A percentile compares a stretch with the other conserved stretches of the same genome.
phyloP scores from a whole-genome alignment of 2,888 invertebrate species.

The Ochropleura leucogaster region DNA sequence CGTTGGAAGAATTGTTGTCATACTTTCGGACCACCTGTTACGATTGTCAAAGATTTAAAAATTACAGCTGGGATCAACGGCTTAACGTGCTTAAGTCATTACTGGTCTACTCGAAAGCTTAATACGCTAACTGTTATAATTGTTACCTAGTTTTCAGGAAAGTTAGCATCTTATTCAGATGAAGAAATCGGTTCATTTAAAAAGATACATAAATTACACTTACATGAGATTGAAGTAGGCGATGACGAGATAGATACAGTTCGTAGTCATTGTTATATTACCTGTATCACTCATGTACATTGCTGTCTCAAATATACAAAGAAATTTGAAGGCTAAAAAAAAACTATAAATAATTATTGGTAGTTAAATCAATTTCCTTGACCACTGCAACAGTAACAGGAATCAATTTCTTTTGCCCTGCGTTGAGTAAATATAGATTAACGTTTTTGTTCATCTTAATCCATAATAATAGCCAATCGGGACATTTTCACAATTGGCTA shows the following conservation, averaged over 20 bases:
- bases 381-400: slow-evolving; percentile 11
- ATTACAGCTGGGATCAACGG: too few relatives aligned
- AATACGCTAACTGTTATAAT: neutral
- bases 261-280: neutral
- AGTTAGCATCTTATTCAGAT: neutral
- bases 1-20: too few relatives aligned
- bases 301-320: neutral
- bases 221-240: neutral
- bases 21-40: too few relatives aligned
- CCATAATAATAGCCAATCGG: slow-evolving; percentile 34
- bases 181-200: too few relatives aligned
- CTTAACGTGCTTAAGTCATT: neutral
- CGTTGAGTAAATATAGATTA: slow-evolving; percentile 51
- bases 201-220: too few relatives aligned
- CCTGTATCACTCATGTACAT: neutral
- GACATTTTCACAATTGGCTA: slow-evolving; percentile 55
- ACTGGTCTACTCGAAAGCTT: neutral
- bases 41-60: too few relatives aligned
- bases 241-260: neutral
- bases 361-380: neutral
- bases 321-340: neutral
- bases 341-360: neutral
- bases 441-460: slow-evolving; percentile 41
- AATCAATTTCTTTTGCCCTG: slow-evolving; percentile 24
- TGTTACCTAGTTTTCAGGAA: neutral